Conservation (phyloP, 1,140 invertebrate species). For the Brachystomella parvula region DNA sequence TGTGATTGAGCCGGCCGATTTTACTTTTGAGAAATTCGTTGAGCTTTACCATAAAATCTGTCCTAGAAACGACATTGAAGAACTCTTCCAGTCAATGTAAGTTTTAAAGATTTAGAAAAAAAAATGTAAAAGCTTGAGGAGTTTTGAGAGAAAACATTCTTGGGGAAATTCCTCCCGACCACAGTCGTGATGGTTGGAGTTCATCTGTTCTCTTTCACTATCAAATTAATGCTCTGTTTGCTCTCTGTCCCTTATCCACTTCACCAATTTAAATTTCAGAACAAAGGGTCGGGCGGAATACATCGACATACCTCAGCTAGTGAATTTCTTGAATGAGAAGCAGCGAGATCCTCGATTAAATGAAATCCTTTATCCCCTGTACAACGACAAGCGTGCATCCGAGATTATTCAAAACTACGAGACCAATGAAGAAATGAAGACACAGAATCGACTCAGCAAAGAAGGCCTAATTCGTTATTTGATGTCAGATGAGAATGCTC, state of each 20-base stretch:
- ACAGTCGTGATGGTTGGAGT: too few relatives aligned
- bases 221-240: neutral
- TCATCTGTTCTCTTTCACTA: neutral
- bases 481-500: slow-evolving; percentile 99
- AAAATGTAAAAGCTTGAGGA: neutral
- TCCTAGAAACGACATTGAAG: slow-evolving; percentile 97
- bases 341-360: slow-evolving; percentile 97
- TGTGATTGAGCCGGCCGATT: slow-evolving; percentile 85
- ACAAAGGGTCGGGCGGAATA: slow-evolving; percentile 81
- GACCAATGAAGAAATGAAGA: slow-evolving; percentile 67
- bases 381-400: slow-evolving; percentile 84
- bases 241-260: too few relatives aligned
- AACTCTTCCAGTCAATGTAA: slow-evolving; percentile 94
- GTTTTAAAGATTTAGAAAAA: slow-evolving; percentile 43
- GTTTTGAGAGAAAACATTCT: too few relatives aligned
- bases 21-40: slow-evolving; percentile 99
- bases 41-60: slow-evolving; percentile 98
- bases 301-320: slow-evolving; percentile 78
- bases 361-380: slow-evolving; percentile 96
- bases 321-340: slow-evolving; percentile 94
- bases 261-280: too few relatives aligned
- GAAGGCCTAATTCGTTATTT: slow-evolving; percentile 94
- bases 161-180: too few relatives aligned
- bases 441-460: slow-evolving; percentile 67
- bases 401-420: slow-evolving; percentile 95